Base-by-base conservation (phyloP, 2,113 vertebrate species). In the Caretta caretta region DNA sequence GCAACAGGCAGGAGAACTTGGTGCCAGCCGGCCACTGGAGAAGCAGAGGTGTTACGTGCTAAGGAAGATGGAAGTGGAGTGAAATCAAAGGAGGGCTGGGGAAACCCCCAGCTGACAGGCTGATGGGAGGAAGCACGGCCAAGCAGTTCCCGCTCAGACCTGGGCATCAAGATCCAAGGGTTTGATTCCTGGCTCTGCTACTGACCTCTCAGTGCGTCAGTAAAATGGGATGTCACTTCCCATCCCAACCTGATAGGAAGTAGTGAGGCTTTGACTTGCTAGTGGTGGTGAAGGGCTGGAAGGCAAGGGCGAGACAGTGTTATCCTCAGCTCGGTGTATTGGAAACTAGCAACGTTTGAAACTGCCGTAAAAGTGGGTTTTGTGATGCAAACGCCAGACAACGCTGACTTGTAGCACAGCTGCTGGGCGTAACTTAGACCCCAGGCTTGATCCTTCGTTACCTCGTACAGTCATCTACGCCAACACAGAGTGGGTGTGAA, bases 401-500 rank as follows among this genome's bases (percentile, higher is more conserved):
- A 6, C 4, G 19, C 35, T 38, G n/a, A 11, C n/a, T 72, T 38
- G 65, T 20, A 72, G 19, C n/a, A 10, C 54, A 22, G n/a, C 20
- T 83, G 35, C 51, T 51, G 13, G 24, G 50, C 0, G 2, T 79
- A 51, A 51, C 20, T 42, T 8, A 20, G 92, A 57, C n/a, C 82
- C 49, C n/a, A n/a, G 7, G 48, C 31, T n/a, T 69, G 35, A 4
- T 69, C 62, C 35, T 69, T 69, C 65, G 2, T 69, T 69, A 5
- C 69, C 72, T 82, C 25, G 50, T 65, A 1, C 1, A 75, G 86
- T 54, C 51, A 59, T 50, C 0, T 0, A 31, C 59, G 78, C 92
- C 69, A 80, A 20, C 1, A 38, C 2, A 1, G 76, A 81, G 65
- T 59, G 0, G 0, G 31, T 14, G 51, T 57, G 29, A 13, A 12